These are phyloP conservation scores for Frieseomelitta varia DNA, from an alignment of 1,140 invertebrate species.

Conservation along the genomic window DNA sequence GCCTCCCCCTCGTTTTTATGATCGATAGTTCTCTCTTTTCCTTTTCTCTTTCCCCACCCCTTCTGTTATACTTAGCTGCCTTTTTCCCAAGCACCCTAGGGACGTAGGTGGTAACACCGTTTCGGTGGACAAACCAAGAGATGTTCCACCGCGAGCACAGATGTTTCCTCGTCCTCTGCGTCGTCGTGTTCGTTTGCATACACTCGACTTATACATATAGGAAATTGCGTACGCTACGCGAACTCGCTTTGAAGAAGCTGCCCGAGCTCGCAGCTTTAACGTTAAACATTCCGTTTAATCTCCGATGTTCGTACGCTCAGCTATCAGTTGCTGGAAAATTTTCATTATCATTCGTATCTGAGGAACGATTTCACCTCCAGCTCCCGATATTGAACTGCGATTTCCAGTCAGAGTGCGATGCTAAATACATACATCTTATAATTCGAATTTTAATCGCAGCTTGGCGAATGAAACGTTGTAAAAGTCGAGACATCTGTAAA, in stretches of 20 bases:
- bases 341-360: neutral
- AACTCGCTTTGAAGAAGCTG: neutral
- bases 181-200: neutral
- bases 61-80: conserved; percentile 33
- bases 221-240: neutral
- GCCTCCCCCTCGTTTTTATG: conserved; percentile 27
- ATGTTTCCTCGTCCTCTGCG: neutral
- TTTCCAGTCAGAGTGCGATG: neutral
- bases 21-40: conserved; percentile 30
- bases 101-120: neutral
- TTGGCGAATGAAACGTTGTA: neutral
- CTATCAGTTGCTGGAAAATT: neutral
- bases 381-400: neutral
- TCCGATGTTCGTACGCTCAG: neutral
- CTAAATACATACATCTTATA: neutral
- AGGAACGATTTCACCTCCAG: neutral
- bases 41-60: neutral
- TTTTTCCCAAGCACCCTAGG: conserved; percentile 11
- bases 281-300: neutral
- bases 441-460: neutral
- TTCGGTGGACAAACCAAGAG: neutral
- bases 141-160: neutral
- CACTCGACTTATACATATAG: neutral
- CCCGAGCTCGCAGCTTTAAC: neutral
- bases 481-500: no score